Base-by-base conservation (phyloP, 2,888 invertebrate species). In the Melolontha melolontha region DNA sequence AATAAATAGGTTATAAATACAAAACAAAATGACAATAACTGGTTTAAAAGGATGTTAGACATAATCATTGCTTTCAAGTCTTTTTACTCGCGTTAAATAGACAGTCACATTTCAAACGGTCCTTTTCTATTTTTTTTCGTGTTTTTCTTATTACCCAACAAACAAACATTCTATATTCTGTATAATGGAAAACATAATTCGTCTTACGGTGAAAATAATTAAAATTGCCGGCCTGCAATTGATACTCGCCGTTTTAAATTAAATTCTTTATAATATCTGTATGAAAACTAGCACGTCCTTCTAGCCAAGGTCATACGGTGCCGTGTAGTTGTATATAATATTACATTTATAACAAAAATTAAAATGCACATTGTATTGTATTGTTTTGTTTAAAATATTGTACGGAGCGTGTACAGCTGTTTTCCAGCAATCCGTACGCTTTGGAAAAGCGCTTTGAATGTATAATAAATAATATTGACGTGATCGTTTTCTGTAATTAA, bases 1-100 rank as follows among this genome's bases (percentile, higher is more conserved):
- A 44, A 57, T 42, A 57, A 57, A 57, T 57, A 22, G 44, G 42
- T 57, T 57, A 57, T 22, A 57, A 57, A 42, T 57, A 57, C 40
- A 44, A 47, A 57, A 57, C 41, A 42, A 57, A 57, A 57, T 29
- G 40, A 40, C 17, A 55, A 44, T 59, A 59, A 59, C 47, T 44
- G 59, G 59, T 59, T 59, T 59, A 59, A 47, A 59, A 59, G 59
- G 44, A 47, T 59, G 34, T 59, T 59, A 59, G 27, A 47, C 47
- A 59, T 59, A 57, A 10, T 52, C 12, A 12, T 10, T 52, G 34
- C 39, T 39, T 27, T 54, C 54, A 34, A 5, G 2, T 34, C 34
- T 34, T 34, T 34, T 34, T 34, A 34, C 10, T 34, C 7, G 34
- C 34, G 10, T 34, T 39, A 54, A 14, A 54, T 54, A 16, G 39